Evolutionary conservation across 2,888 invertebrate species (phyloP), one percentile per base, ranked within the genome.

Genomic region (Parascotia fuliginaria): DNA sequence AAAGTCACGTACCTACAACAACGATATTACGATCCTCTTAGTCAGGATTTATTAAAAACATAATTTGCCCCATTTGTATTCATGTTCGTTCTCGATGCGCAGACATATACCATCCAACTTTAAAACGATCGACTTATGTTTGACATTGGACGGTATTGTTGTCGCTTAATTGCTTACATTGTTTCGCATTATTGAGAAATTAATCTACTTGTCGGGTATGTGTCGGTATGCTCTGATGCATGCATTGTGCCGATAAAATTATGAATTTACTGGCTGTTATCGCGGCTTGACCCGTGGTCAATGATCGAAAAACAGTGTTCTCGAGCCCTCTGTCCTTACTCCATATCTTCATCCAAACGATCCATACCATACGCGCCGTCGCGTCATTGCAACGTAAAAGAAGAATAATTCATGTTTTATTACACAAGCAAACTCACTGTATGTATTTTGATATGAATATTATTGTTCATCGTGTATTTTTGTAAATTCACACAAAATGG

Each of bases 161-260:
- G 55, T 52, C 54, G 42, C 51, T 55, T 65, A 65, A 75, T 73
- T 70, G 73, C 45, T 42, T 51, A 52, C 65, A 70, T 71, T 72
- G 67, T 70, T 57, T 60, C 43, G 47, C 49, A 46, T 50, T 55
- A 70, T 66, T 63, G 65, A 66, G 66, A 72, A 63, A 74, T 74
- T 63, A 60, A 69, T 69, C 58, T 61, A 42, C 38, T 12, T 44
- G 41, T 13, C 44, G 38, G 46, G 39, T 67, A 42, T 51, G 44
- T 50, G 9, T 28, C 38, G 24, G 45, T 34, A 46, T 37, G 29
- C 39, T 9, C 9, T n/a, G 42, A 55, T 45, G 51, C 63, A 29
- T 58, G 33, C 46, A 50, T 36, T 44, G 13, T 29, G 28, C 16
- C 34, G 42, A 54, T 54, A 40, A 38, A 9, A 51, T 44, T 27